Base-by-base conservation (phyloP, 2,113 vertebrate species). In the Gopherus evgoodei region DNA sequence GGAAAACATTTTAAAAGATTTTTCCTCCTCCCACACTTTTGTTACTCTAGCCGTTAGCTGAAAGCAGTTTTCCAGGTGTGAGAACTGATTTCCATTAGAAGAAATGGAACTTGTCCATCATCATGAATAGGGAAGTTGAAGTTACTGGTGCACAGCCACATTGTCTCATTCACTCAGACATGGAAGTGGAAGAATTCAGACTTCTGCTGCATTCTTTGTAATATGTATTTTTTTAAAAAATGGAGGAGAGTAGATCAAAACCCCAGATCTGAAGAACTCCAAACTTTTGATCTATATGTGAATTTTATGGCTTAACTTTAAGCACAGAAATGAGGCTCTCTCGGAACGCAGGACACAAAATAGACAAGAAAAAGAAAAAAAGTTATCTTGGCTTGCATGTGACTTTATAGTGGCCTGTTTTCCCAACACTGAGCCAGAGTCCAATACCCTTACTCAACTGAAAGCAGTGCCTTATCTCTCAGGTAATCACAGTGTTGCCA, bases 11-110 rank as follows among this genome's bases (percentile, higher is more conserved):
- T 79, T 31, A 27, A 80, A 79, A 3, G 17, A 5, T 87, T 0
- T 84, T 8, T n/a, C 80, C 7, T 25, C 4, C 49, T 52, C 22
- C 1, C 42, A 35, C 82, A 2, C 78, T 52, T 0, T 21, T 2
- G 9, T 44, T 57, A 42, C 8, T 19, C 19, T 5, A 79, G 47
- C 4, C 62, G 1, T 53, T 86, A 50, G 44, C 49, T 89, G 81
- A 82, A 57, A 81, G 72, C 42, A 91, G 78, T 35, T 47, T 78
- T 57, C 50, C 86, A 38, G 56, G 11, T 65, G 53, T 11, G 76
- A 84, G 93, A 35, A 57, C 42, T 87, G 31, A 29, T 82, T 69
- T 83, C 44, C 62, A 42, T 57, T 75, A 83, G 16, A 80, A 47
- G 56, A 81, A 90, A 8, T 44, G 25, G 49, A 50, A 5, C 88